Conservation (phyloP, 2,888 invertebrate species). For the Cephus runcator region DNA sequence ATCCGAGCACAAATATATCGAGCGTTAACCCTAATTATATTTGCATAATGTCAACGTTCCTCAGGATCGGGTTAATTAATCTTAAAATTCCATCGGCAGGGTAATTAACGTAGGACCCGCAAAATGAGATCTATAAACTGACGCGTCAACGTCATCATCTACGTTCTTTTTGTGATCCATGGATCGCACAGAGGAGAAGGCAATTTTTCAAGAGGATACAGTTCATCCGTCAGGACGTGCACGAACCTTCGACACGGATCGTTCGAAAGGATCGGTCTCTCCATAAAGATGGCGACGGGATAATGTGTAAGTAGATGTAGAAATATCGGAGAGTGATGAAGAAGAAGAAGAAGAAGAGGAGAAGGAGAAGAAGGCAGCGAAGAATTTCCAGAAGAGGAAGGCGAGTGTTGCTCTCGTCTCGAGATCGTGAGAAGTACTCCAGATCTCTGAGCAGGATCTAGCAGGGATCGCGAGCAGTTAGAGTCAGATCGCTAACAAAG, state of each 20-base stretch:
- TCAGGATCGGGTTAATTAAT: background rate
- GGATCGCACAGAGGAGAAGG: background rate
- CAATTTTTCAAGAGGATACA: background rate
- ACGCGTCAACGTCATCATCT: background rate
- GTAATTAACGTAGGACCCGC: background rate
- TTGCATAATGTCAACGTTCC: background rate
- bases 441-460: slow-evolving; percentile 53
- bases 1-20: background rate
- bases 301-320: background rate
- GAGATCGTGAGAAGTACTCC: slow-evolving; percentile 57
- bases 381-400: background rate
- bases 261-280: background rate
- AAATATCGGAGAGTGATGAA: background rate
- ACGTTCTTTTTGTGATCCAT: background rate
- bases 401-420: background rate
- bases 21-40: background rate
- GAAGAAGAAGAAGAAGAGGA: too few species aligned
- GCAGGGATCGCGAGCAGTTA: slow-evolving; percentile 41
- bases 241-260: background rate
- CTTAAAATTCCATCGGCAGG: background rate
- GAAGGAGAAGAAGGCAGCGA: background rate
- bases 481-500: slow-evolving; percentile 59
- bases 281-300: background rate
- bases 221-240: background rate
- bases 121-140: background rate